Evolutionary conservation across 2,797 vertebrate species (phyloP).

Genomic region (Kryptolebias ocellatus): DNA sequence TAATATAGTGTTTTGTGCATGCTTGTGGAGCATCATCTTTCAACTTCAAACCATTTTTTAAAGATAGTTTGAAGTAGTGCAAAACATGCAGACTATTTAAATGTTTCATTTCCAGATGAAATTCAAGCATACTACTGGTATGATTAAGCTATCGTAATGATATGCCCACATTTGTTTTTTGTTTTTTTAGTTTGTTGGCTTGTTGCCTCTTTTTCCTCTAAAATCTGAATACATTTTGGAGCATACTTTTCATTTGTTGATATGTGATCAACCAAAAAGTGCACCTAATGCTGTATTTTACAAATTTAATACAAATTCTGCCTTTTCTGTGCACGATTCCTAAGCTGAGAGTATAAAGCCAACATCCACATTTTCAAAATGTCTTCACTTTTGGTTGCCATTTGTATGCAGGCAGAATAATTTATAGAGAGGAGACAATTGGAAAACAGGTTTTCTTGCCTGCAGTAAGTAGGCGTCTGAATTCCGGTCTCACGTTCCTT

Average conservation of each 20-base stretch:
- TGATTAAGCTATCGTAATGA: not conserved
- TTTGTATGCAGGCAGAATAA: slow-evolving; percentile 82
- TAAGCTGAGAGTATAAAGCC: slow-evolving; percentile 53
- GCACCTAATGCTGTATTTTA: slow-evolving; percentile 26
- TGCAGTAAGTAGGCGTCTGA: slow-evolving; percentile 81
- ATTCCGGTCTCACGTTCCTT: slow-evolving; percentile 82
- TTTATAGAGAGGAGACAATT: slow-evolving; percentile 80
- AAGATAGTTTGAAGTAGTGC: slow-evolving; percentile 62
- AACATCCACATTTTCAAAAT: slow-evolving; percentile 64
- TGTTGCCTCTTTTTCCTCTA: slow-evolving; percentile 51
- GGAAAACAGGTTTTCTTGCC: slow-evolving; percentile 81
- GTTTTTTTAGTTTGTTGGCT: slow-evolving; percentile 48
- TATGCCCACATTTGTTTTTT: slow-evolving; percentile 27
- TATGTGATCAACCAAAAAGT: slow-evolving; percentile 58
- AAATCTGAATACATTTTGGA: slow-evolving; percentile 49
- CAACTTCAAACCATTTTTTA: slow-evolving; percentile 62
- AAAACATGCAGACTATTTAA: slow-evolving; percentile 48
- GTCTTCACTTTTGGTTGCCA: slow-evolving; percentile 71
- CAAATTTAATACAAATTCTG: slow-evolving; percentile 43
- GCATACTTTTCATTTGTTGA: slow-evolving; percentile 42
- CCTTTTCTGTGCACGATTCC: slow-evolving; percentile 42
- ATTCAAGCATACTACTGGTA: slow-evolving; percentile 15
- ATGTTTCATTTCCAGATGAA: slow-evolving; percentile 33
- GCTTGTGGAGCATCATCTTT: slow-evolving; percentile 66
- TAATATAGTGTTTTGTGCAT: slow-evolving; percentile 66